Evolutionary conservation across 2,797 vertebrate genomes (phyloP), one percentile per base, ranked within the genome.

Genomic region (Otus scops): DNA sequence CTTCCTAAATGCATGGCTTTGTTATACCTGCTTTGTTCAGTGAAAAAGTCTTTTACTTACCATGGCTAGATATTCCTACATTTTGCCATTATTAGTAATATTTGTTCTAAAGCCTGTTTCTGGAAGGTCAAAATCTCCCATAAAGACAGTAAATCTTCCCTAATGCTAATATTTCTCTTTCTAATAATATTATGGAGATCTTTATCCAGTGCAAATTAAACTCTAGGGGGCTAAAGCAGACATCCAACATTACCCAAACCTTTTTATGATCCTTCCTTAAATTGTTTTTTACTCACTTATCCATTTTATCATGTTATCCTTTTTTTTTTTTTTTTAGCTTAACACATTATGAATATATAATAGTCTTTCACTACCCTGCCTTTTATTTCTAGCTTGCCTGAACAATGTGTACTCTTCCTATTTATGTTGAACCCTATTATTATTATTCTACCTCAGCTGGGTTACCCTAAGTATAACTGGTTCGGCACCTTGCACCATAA

Each of bases 111-210:
- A 95, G 43, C 39, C 80, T 82, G 2, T 85, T 95, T 85, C 92
- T 91, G 43, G 70, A 92, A 89, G 90, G 94, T 96, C 93, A 92
- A 67, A 93, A 48, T 93, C 84, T 94, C 83, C 90, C 88, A 89
- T 73, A 87, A 93, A 90, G 86, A 48, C n/a, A 53, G 30, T 94
- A 82, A 86, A 90, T 94, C 88, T 90, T 86, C 28, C 63, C 67
- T 89, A 93, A 95, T 86, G 63, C 59, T 96, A 95, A 89, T 95
- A 93, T 96, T 96, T 96, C 75, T 83, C 75, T 92, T 94, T 93
- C 90, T 92, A 95, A 93, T 92, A 95, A 88, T 36, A 56, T 94
- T 82, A 81, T 34, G 11, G 63, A 94, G 86, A 91, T 94, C 70
- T 91, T 95, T 87, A 92, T 87, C 83, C 43, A 82, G n/a, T 0